Evolutionary conservation across 2,113 vertebrate genomes (phyloP), one percentile per base, ranked within the genome.

Genomic region (Caracal caracal): DNA sequence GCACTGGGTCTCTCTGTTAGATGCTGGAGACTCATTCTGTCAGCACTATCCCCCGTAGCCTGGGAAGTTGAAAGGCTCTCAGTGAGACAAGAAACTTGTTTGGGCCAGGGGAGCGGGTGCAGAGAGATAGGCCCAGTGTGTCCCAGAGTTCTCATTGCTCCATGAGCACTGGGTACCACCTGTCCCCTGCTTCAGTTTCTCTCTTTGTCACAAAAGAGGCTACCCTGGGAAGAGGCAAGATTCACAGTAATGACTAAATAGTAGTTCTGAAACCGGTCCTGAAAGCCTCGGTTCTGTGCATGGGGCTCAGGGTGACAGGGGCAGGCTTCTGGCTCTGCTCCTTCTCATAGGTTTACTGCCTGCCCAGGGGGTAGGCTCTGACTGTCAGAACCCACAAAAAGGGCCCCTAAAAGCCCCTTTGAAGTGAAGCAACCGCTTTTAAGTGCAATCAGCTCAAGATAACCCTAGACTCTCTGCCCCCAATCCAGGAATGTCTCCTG

Each of bases 401-500:
- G 80, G 43, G 43, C 43, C 87, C 76, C 85, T 91, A 59, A 93
- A 96, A 91, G 91, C 43, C 6, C 79, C 94, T 95, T 95, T 88
- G 97, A 98, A 96, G 90, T 97, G 95, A 86, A 91, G 53, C 12
- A n/a, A 71, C 71, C 83, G 68, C 96, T 95, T 96, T 73, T 84
- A 88, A 96, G 97, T 96, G 95, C 97, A 93, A 96, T 98, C 98
- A 96, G 89, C 92, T 94, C 26, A 63, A 95, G 98, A 98, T 97
- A 98, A 98, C 94, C 83, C 78, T 7, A 20, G 73, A 33, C 70
- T 97, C 89, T 75, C 35, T 16, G 83, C 35, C 13, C 53, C n/a
- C 17, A 28, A 10, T 47, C 61, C 71, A 89, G 95, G 98, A 97
- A 98, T 94, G 95, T 81, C 85, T 85, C 82, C 76, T 37, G 24